phyloP scores from a whole-genome alignment of 2,113 vertebrate genomes.

The Eira barbara region DNA sequence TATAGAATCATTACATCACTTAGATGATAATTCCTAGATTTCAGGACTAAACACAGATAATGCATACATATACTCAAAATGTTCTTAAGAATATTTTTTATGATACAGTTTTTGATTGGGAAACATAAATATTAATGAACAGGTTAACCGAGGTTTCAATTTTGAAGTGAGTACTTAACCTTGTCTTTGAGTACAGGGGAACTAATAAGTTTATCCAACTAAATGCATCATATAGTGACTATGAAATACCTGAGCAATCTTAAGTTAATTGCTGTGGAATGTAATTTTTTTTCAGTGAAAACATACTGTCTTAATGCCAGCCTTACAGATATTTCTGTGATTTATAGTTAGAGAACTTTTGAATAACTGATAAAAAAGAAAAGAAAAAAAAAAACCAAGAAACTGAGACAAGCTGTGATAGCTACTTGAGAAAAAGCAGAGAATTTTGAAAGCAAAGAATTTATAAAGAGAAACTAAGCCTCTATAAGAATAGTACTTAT shows the following conservation, averaged over 20 bases:
- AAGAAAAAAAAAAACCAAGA: neutral
- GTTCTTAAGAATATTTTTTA: neutral
- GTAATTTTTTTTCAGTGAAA: conserved; percentile 8
- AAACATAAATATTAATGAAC: neutral
- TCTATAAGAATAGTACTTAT: neutral
- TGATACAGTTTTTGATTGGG: neutral
- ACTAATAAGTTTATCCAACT: neutral
- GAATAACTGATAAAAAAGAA: neutral
- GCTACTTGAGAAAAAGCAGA: neutral
- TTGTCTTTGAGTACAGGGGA: neutral
- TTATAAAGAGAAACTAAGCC: neutral
- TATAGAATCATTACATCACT: neutral
- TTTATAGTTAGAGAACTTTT: neutral
- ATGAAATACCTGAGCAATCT: neutral
- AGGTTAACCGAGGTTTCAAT: neutral
- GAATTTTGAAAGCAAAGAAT: neutral
- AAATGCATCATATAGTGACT: neutral
- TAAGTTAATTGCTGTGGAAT: neutral
- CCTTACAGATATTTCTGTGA: neutral
- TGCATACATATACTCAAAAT: neutral
- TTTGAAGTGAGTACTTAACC: neutral
- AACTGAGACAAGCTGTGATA: neutral
- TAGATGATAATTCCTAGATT: neutral
- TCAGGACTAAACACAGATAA: neutral
- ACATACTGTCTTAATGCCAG: neutral